Evolutionary conservation across 2,888 invertebrate genomes (phyloP).

Genomic region (Saturnia pavonia): DNA sequence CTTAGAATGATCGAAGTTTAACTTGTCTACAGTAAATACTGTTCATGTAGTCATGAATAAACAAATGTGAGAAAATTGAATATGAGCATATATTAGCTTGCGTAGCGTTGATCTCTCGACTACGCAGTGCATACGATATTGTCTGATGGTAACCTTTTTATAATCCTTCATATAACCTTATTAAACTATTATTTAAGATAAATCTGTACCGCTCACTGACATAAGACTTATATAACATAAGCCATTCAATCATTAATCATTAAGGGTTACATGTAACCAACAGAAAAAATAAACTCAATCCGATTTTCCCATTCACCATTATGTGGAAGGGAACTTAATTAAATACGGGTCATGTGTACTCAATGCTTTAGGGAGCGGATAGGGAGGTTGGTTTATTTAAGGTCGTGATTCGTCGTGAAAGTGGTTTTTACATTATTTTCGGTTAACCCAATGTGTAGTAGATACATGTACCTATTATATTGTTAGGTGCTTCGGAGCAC

Average conservation of each 20-base stretch:
- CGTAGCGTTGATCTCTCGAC: too few species aligned
- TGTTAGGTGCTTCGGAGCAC: background rate
- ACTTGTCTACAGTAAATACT: too few species aligned
- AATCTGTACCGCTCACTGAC: background rate
- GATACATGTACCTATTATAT: background rate
- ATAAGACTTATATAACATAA: background rate
- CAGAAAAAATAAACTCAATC: slow-evolving; percentile 6
- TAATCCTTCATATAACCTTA: background rate
- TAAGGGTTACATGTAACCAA: slow-evolving; percentile 1
- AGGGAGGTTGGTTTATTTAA: background rate
- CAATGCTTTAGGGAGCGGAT: background rate
- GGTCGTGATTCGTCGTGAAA: background rate
- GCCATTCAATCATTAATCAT: slow-evolving; percentile 11
- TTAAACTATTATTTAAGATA: background rate
- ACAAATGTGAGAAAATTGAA: too few species aligned
- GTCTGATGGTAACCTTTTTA: background rate
- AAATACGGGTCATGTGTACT: background rate
- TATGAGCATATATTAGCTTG: too few species aligned
- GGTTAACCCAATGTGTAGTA: background rate
- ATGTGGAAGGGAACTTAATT: slow-evolving; percentile 11
- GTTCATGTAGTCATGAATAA: too few species aligned
- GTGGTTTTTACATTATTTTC: background rate
- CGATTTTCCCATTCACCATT: slow-evolving; percentile 2
- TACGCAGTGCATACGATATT: too few species aligned
- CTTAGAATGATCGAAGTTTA: too few species aligned